phyloP scores from a whole-genome alignment of 1,140 invertebrate species.

The Magallana angulata region DNA sequence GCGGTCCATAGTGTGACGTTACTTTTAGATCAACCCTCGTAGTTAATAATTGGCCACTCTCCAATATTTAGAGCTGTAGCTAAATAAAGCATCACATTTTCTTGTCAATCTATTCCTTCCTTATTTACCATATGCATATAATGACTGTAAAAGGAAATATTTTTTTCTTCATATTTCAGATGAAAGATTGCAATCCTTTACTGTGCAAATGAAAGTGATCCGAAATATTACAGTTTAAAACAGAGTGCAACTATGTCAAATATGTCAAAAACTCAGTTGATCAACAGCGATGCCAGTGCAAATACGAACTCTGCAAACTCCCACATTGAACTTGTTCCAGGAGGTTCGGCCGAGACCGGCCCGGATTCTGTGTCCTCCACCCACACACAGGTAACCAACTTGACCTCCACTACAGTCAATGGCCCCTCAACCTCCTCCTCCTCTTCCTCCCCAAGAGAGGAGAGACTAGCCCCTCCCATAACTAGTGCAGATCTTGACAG shows the following conservation, averaged over 20 bases:
- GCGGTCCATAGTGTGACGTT: too few species aligned
- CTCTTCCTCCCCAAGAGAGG: not conserved
- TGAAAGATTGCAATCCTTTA: too few species aligned
- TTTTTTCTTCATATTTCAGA: too few species aligned
- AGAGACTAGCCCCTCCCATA: not conserved
- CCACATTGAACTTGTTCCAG: not conserved
- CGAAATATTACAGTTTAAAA: not conserved
- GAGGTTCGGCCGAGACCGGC: not conserved
- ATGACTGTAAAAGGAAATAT: too few species aligned
- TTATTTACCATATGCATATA: too few species aligned
- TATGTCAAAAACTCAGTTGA: slow-evolving; percentile 3
- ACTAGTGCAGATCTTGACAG: not conserved
- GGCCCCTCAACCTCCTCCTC: not conserved
- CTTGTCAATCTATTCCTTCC: too few species aligned
- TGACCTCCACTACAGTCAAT: not conserved
- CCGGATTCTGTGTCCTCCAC: not conserved
- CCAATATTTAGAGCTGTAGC: too few species aligned
- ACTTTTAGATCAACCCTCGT: too few species aligned
- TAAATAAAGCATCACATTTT: too few species aligned
- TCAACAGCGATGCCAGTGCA: slow-evolving; percentile 6
- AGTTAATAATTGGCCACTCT: too few species aligned
- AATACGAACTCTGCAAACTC: not conserved
- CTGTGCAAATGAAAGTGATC: too few species aligned
- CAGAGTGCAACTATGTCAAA: not conserved
- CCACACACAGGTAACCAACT: slow-evolving; percentile 5